Evolutionary conservation across 2,797 vertebrate species (phyloP), one percentile per base, ranked within the genome.

Genomic region (Eurystomus glaucurus): DNA sequence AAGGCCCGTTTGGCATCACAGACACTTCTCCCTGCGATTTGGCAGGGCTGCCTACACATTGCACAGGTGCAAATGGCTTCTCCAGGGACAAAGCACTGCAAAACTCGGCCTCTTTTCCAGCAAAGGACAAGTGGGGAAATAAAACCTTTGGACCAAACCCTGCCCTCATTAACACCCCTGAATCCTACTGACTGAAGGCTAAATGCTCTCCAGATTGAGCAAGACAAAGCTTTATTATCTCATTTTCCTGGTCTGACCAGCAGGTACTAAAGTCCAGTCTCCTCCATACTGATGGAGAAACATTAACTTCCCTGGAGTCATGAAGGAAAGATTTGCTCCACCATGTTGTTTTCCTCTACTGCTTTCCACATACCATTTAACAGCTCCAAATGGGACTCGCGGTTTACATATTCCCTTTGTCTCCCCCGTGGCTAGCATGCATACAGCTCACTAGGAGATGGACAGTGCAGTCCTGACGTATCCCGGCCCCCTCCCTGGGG

Each of bases 61-160:
- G 90, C 77, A 71, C 95, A 97, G 96, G 96, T 97, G 96, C 95
- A 96, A 97, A 96, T 85, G 91, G 76, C 94, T 96, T 87, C 95
- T 96, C 94, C 91, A 93, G 96, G 96, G 96, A 95, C 65, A 64
- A 68, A 92, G 84, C 51, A 3, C 78, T 57, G 71, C 0, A 2
- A 93, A 96, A 92, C 64, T 52, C 35, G 0, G 68, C 60, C 80
- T 91, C 81, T n/a, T 64, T 94, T 93, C 95, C 94, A 97, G 81
- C 48, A 88, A 60, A 86, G 84, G 88, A 66, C 88, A 86, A 92
- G 80, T 25, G 61, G 68, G 83, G 83, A 96, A 96, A 97, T 97
- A 93, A 94, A 97, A 94, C 7, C 33, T 35, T 64, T 93, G 93
- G 90, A 95, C 45, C 55, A 85, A 94, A 85, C 60, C 41, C 66